phyloP scores from a whole-genome alignment of 2,797 vertebrate genomes.

The Chiroxiphia lanceolata region DNA sequence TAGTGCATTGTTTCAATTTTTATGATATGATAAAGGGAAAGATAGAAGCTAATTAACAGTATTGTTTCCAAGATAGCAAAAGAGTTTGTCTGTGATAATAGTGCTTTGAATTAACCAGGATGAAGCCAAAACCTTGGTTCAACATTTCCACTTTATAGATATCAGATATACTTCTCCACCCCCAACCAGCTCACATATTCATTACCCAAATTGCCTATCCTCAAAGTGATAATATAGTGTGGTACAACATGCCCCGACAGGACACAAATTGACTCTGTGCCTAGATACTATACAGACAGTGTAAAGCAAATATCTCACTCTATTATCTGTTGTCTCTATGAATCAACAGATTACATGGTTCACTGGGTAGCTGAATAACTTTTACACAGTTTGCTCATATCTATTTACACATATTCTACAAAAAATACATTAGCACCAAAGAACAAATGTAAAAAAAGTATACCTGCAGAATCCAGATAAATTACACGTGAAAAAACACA shows the following conservation, averaged over 20 bases:
- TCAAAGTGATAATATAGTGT: constrained; percentile 80
- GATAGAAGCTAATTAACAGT: constrained; percentile 69
- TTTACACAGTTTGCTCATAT: constrained; percentile 82
- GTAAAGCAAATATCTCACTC: constrained; percentile 83
- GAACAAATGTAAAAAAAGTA: constrained; percentile 45
- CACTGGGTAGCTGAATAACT: constrained; percentile 81
- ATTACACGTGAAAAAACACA: constrained; percentile 48
- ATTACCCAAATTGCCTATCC: constrained; percentile 81
- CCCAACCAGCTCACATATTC: constrained; percentile 75
- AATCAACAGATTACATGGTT: constrained; percentile 84
- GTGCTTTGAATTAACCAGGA: constrained; percentile 63
- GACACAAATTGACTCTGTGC: constrained; percentile 79
- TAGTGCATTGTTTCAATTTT: constrained; percentile 48
- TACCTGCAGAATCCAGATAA: constrained; percentile 50
- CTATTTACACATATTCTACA: constrained; percentile 80
- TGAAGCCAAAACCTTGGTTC: constrained; percentile 62
- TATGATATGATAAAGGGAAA: constrained; percentile 52
- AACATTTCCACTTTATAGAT: constrained; percentile 66
- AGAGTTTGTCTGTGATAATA: constrained; percentile 17
- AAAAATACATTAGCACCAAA: constrained; percentile 79
- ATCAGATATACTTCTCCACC: constrained; percentile 59
- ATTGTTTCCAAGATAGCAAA: constrained; percentile 58
- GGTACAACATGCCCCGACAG: constrained; percentile 80
- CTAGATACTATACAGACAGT: constrained; percentile 66
- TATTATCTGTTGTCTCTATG: constrained; percentile 84